These are phyloP conservation scores for Chloroceryle amazona DNA, from an alignment of 2,797 vertebrate genomes.

Conservation along the genomic window DNA sequence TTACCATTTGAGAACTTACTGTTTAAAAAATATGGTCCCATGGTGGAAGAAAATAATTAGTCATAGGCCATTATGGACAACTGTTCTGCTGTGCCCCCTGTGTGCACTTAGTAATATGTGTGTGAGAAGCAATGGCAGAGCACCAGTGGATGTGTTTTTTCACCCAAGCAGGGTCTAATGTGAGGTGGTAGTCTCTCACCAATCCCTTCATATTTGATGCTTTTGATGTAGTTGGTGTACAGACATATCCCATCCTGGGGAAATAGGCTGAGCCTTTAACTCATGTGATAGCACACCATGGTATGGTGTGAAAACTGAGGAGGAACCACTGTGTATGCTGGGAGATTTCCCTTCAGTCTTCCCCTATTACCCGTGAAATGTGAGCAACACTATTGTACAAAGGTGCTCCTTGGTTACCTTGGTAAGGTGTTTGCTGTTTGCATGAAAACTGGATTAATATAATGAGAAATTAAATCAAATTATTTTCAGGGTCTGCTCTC, in stretches of 20 bases:
- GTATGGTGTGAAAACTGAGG: neutral
- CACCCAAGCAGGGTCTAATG: neutral
- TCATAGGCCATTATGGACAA: neutral
- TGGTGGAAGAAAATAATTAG: neutral
- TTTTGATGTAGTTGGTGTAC: neutral
- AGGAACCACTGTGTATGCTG: neutral
- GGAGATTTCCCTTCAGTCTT: neutral
- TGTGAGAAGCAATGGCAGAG: neutral
- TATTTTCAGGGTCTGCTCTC: neutral
- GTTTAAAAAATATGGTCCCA: neutral
- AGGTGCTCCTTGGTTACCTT: neutral
- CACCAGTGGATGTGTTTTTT: neutral
- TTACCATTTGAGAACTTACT: neutral
- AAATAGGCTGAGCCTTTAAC: neutral
- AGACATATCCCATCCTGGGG: neutral
- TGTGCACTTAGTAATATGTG: neutral
- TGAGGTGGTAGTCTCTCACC: neutral
- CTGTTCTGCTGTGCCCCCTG: neutral
- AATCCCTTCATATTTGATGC: neutral
- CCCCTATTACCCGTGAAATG: neutral
- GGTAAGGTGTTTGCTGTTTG: neutral
- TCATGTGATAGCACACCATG: rapidly evolving
- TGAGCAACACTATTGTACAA: neutral
- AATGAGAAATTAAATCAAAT: neutral
- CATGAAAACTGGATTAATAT: neutral